Evolutionary conservation across 2,888 invertebrate genomes (phyloP).

Genomic region (Xanthia icteritia): DNA sequence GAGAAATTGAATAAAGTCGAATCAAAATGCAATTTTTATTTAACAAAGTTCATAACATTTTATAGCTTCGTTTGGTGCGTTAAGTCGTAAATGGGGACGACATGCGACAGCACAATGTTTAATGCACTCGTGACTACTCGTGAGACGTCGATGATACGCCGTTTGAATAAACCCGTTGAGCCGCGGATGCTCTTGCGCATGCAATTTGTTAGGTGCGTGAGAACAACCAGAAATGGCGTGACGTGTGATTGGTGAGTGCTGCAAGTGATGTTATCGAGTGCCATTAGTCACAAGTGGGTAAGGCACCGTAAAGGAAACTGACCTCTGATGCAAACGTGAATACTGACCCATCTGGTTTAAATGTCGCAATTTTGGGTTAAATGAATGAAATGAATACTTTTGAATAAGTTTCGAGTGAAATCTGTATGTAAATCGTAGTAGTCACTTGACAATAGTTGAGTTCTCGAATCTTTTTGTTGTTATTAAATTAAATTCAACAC

Average conservation of each 20-base stretch:
- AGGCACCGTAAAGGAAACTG: slow-evolving; percentile 49
- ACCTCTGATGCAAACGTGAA: slow-evolving; percentile 47
- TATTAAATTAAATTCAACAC: slow-evolving; percentile 23
- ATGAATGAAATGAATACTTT: slow-evolving; percentile 15
- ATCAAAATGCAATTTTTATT: slow-evolving; percentile 52
- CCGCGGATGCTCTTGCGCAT: slow-evolving; percentile 55
- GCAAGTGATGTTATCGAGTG: slow-evolving; percentile 50
- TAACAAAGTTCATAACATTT: slow-evolving; percentile 30
- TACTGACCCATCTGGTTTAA: slow-evolving; percentile 24
- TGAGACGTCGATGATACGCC: slow-evolving; percentile 59
- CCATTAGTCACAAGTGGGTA: slow-evolving; percentile 53
- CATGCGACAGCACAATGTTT: slow-evolving; percentile 59
- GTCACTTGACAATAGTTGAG: not conserved
- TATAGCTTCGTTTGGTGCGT: slow-evolving; percentile 35
- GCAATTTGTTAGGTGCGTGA: slow-evolving; percentile 63
- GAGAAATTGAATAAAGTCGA: slow-evolving; percentile 16
- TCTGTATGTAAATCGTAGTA: not conserved
- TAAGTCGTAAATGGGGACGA: slow-evolving; percentile 55
- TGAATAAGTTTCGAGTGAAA: slow-evolving; percentile 9
- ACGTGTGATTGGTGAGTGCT: slow-evolving; percentile 46
- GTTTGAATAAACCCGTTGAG: slow-evolving; percentile 62
- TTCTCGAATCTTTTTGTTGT: slow-evolving; percentile 28
- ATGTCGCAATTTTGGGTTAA: slow-evolving; percentile 18
- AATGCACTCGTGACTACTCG: slow-evolving; percentile 62
- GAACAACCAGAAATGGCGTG: slow-evolving; percentile 60